Conservation (phyloP, 2,113 vertebrate species). For the Spea multiplicata region DNA sequence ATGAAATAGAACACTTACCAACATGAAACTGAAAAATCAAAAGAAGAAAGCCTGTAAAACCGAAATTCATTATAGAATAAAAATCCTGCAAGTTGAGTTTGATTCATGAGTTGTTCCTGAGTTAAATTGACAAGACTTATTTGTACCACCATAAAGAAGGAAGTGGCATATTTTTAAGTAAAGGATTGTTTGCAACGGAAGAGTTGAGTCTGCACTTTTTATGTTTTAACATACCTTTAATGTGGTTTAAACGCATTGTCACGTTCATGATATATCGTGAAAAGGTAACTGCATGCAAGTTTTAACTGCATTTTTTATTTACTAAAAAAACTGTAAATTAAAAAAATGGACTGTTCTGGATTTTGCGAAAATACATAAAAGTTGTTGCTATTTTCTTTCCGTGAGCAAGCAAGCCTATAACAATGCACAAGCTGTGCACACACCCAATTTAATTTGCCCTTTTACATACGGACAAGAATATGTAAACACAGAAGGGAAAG, state of each 20-base stretch:
- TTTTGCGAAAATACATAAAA: too few relatives aligned
- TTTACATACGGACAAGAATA: too few relatives aligned
- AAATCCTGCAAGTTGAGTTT: background rate
- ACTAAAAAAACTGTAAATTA: too few relatives aligned
- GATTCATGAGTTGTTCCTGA: background rate
- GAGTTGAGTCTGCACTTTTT: slow-evolving; percentile 9
- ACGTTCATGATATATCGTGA: background rate
- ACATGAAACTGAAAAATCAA: background rate
- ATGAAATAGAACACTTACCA: slow-evolving; percentile 21
- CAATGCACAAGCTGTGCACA: too few relatives aligned
- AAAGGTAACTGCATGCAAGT: too few relatives aligned
- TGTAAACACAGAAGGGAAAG: too few relatives aligned
- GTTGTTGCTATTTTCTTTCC: too few relatives aligned
- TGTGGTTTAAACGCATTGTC: slow-evolving; percentile 7
- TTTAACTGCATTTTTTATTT: too few relatives aligned
- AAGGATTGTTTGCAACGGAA: slow-evolving; percentile 17
- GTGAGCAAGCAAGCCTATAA: too few relatives aligned
- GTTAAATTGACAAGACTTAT: background rate
- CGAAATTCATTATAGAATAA: background rate
- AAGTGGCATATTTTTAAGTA: slow-evolving; percentile 8
- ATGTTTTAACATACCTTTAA: background rate
- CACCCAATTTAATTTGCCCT: too few relatives aligned
- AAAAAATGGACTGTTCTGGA: too few relatives aligned
- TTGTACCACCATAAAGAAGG: background rate
- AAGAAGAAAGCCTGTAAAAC: slow-evolving; percentile 5